phyloP scores from a whole-genome alignment of 2,888 invertebrate species.

The Phyto melanocephala region DNA sequence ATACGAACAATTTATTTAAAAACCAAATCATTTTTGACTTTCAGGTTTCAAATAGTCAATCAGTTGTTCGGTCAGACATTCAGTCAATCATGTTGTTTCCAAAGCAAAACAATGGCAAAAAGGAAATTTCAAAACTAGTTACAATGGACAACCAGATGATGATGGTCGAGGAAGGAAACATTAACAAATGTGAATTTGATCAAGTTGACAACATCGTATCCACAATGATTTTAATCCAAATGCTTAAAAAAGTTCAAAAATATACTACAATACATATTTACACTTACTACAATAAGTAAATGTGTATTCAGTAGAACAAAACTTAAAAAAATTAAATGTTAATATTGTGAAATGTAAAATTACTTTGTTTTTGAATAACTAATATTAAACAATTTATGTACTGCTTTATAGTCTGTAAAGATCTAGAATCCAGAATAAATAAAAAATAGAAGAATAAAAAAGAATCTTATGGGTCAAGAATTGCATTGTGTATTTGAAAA shows the following conservation, averaged over 20 bases:
- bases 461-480: too few species aligned
- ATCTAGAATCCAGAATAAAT: too few species aligned
- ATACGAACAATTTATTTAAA: too few species aligned
- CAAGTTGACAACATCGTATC: slow-evolving; percentile 33
- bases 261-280: not conserved
- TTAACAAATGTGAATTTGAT: slow-evolving; percentile 50
- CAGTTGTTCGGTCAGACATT: slow-evolving; percentile 2
- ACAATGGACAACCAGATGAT: slow-evolving; percentile 44
- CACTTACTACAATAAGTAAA: not conserved
- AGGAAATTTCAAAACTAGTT: slow-evolving; percentile 36
- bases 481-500: too few species aligned
- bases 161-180: slow-evolving; percentile 55
- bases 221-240: slow-evolving; percentile 4
- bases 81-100: slow-evolving; percentile 41
- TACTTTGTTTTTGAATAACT: too few species aligned
- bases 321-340: too few species aligned
- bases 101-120: slow-evolving; percentile 22
- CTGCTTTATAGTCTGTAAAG: too few species aligned
- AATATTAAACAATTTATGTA: too few species aligned
- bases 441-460: too few species aligned
- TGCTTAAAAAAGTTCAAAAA: not conserved
- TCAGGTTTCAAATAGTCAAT: slow-evolving; percentile 26
- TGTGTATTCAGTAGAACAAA: too few species aligned
- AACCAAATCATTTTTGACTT: slow-evolving; percentile 3
- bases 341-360: too few species aligned